These are phyloP conservation scores for Hemicentrotus pulcherrimus DNA, from an alignment of 35 echinoderm and acorn worm genomes.

Conservation along the genomic window DNA sequence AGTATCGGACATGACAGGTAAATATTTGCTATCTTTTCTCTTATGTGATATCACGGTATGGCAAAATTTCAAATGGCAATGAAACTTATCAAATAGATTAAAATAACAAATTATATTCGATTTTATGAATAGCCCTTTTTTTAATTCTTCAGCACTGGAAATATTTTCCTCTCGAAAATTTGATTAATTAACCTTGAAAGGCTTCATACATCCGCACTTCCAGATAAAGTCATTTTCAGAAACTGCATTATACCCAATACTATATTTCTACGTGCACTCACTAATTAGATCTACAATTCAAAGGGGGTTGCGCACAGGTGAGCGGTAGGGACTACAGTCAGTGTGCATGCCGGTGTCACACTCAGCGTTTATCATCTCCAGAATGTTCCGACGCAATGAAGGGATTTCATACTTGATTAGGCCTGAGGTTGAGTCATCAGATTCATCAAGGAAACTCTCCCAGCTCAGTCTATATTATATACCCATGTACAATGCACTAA, in stretches of 20 bases:
- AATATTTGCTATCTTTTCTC: too few species aligned
- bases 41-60: too few species aligned
- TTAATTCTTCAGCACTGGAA: neutral
- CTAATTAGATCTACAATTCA: neutral
- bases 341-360: neutral
- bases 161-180: neutral
- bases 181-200: neutral
- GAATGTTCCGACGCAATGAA: neutral
- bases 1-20: too few species aligned
- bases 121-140: too few species aligned
- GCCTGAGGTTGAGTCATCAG: slow-evolving; percentile 1
- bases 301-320: neutral
- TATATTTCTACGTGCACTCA: neutral
- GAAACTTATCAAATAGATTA: too few species aligned
- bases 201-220: neutral
- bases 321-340: neutral
- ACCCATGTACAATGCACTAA: neutral
- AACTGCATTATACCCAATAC: neutral
- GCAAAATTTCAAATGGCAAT: too few species aligned
- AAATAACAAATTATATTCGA: too few species aligned
- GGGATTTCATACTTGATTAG: slow-evolving; percentile 13
- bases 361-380: neutral
- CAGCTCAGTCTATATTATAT: neutral
- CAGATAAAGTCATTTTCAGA: neutral
- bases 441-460: neutral